Evolutionary conservation across 2,113 vertebrate genomes (phyloP), one percentile per base, ranked within the genome.

Genomic region (Raphicerus campestris): DNA sequence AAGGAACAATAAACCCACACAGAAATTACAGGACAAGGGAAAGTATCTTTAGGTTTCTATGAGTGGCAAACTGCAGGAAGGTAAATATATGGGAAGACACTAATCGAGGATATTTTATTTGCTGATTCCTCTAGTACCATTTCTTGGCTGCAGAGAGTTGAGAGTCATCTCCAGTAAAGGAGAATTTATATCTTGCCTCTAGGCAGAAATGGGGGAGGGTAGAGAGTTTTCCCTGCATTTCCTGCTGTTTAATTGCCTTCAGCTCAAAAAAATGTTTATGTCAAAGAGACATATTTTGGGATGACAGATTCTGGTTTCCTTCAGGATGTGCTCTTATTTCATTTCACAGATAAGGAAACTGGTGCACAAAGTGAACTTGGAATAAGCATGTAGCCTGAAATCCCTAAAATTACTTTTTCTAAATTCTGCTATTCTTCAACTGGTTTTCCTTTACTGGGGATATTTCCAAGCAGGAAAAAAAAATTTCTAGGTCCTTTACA

Each of bases 391-490:
- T 78, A 88, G 61, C 32, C 85, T 77, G 60, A 97, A 96, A 58
- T 82, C 60, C 28, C 35, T 89, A 89, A 86, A 55, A 82, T 70
- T 89, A 11, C 28, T 63, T 89, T 88, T 80, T 24, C 95, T 94
- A 85, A 94, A 58, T 89, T 92, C 47, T 92, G 5, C 28, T 86
- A 58, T 86, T 82, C 73, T 96, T 85, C 78, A 94, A 81, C 51
- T 78, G 30, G 14, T 85, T 94, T 89, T 47, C 70, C 58, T 89
- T 92, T 42, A 55, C 6, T 11, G 20, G 14, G 20, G 7, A 3
- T 86, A 86, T 61, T 92, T 55, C 55, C 22, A 86, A 94, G 61
- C 42, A 63, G 87, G 82, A 58, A 86, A 17, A 90, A 35, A 39
- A 73, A 39, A 42, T 92, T 89, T 90, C 73, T 82, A 81, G 53